Percentiles rank a stretch among this genome's conserved stretches.
These are phyloP conservation scores for Ia io DNA, from an alignment of 2,113 vertebrate genomes.

Conservation along the genomic window DNA sequence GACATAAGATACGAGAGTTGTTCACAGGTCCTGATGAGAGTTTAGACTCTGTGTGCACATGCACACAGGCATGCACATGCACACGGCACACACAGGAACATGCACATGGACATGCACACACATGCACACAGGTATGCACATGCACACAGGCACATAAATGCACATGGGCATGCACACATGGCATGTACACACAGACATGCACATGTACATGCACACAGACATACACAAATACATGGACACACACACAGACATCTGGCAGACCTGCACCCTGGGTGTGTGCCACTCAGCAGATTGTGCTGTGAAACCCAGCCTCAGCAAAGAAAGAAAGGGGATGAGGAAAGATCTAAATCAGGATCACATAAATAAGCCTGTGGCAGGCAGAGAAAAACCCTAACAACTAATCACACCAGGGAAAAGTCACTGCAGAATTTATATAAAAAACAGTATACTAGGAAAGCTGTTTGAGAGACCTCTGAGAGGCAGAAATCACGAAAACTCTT, in stretches of 20 bases:
- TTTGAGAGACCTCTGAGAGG: conserved; percentile 51
- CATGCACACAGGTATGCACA: too few species aligned
- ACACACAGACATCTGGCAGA: not conserved
- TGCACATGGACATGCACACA: too few species aligned
- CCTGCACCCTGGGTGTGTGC: not conserved
- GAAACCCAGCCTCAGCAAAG: conserved; percentile 46
- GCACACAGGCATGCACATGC: rapidly evolving
- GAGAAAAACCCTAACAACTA: conserved; percentile 49
- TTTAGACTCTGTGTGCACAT: not conserved
- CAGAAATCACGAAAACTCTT: conserved; percentile 35
- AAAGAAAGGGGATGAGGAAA: not conserved
- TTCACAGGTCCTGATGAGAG: not conserved
- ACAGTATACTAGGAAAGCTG: conserved; percentile 50
- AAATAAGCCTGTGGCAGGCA: not conserved
- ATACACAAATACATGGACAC: not conserved
- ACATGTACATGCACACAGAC: not conserved
- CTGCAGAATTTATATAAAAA: conserved; percentile 61
- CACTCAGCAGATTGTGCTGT: not conserved
- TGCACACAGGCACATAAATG: too few species aligned
- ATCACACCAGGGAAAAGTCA: not conserved
- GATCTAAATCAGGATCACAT: conserved; percentile 44
- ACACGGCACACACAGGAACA: rapidly evolving
- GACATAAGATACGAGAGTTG: rapidly evolving
- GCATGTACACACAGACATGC: too few species aligned
- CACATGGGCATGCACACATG: too few species aligned